Base-by-base conservation (phyloP, 2,888 invertebrate genomes). In the Hypsopygia costalis region DNA sequence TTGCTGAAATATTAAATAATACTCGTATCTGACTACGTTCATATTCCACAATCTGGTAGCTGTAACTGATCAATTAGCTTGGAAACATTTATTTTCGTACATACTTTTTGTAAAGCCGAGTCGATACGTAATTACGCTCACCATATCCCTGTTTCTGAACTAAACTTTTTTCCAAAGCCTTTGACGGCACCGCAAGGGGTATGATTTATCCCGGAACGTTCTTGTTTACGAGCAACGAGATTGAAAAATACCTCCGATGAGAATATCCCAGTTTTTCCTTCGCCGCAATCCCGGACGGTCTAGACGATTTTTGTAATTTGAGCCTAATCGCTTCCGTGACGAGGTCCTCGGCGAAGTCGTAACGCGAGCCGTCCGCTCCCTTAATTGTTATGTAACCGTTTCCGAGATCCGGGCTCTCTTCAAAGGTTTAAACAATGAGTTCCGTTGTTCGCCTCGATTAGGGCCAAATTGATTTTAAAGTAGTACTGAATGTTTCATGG, bases 161-260 rank as follows among this genome's bases (percentile, higher is more conserved):
- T 44, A 49, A 42, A 44, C 41, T 42, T 44, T 46, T n/a, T 46
- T 42, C 40, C 12, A 49, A 52, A 52, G 36, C 42, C 49, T 55
- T 57, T 55, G 51, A 53, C 11, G 12, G 38, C 9, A 21, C 27
- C 21, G 46, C 37, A 20, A 33, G 37, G 40, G 38, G 48, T 38
- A 48, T 48, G 55, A 49, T 49, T 55, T 47, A 46, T 41, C 43
- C 35, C 32, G 35, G 38, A 44, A 36, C 36, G 27, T 31, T 35
- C 32, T 42, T 51, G 47, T 53, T 56, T 50, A 53, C 49, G 45
- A 47, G 38, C 41, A 32, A 39, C 41, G 33, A 47, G 51, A 46
- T 51, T 48, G 50, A 56, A 58, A 49, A 46, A 44, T 44, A 41
- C 53, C 52, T 52, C 52, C 44, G 49, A 46, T 44, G 45, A 46